These are phyloP conservation scores for Trididemnum nubilum DNA, from an alignment of 23 tunicate species.

Conservation along the genomic window DNA sequence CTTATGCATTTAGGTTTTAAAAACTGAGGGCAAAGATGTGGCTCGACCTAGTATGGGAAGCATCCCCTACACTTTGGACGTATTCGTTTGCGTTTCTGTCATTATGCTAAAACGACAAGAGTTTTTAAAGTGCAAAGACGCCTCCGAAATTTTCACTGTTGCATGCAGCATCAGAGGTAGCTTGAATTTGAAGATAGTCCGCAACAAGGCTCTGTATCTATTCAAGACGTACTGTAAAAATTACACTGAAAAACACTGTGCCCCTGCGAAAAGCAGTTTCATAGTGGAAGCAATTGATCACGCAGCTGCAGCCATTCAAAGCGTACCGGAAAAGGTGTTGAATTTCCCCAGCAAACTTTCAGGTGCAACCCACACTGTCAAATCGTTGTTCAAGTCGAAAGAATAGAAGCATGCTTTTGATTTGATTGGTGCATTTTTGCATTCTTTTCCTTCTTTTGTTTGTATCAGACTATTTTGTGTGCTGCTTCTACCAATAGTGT, in stretches of 20 bases:
- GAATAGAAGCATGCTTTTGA: no score
- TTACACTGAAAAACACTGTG: slow-evolving; percentile 26
- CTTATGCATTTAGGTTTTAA: slow-evolving; percentile 37
- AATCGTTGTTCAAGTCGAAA: no score
- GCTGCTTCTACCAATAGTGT: no score
- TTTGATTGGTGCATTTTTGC: no score
- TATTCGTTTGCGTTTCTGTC: slow-evolving; percentile 66
- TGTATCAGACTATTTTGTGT: no score
- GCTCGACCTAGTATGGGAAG: slow-evolving; percentile 1
- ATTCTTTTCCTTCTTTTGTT: no score
- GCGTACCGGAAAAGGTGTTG: no score
- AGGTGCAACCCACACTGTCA: no score
- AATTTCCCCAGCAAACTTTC: no score
- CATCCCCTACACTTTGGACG: slow-evolving; percentile 51
- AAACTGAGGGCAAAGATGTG: slow-evolving; percentile 21
- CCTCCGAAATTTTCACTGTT: slow-evolving; percentile 49
- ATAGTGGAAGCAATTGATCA: no score
- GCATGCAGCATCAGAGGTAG: slow-evolving; percentile 58
- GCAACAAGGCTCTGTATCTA: slow-evolving; percentile 33
- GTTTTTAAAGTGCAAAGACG: slow-evolving; percentile 57
- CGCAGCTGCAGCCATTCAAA: no score
- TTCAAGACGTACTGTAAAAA: slow-evolving; percentile 48
- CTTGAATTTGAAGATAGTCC: slow-evolving; percentile 41
- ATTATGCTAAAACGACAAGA: slow-evolving; percentile 69
- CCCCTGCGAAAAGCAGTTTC: neutral